Percentiles rank a stretch among this genome's conserved stretches.
Conservation (phyloP, 2,888 invertebrate species). For the Phyllotreta striolata region DNA sequence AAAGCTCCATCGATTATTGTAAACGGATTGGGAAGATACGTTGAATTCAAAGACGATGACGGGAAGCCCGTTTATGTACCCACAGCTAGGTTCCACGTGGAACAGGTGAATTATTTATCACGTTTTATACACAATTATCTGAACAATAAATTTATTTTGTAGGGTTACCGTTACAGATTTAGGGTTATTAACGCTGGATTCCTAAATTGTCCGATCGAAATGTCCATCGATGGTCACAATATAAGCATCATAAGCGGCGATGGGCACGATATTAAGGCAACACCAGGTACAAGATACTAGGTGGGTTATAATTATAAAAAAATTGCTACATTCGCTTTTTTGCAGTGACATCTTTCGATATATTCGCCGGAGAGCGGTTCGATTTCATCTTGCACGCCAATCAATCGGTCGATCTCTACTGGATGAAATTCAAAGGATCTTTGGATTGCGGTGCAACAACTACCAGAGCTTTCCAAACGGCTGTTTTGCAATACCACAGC, state of each 20-base stretch:
- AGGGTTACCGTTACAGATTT: slow-evolving; percentile 79
- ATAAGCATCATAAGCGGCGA: slow-evolving; percentile 80
- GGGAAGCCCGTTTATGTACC: slow-evolving; percentile 64
- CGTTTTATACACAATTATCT: neutral
- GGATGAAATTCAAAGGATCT: slow-evolving; percentile 81
- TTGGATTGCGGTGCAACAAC: slow-evolving; percentile 85
- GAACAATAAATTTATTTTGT: slow-evolving; percentile 17
- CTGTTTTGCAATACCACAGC: slow-evolving; percentile 71
- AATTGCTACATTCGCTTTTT: neutral
- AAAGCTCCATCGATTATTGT: slow-evolving; percentile 83
- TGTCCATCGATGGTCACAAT: slow-evolving; percentile 85
- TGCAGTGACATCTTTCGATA: slow-evolving; percentile 63
- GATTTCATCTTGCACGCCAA: slow-evolving; percentile 84
- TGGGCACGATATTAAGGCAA: slow-evolving; percentile 78
- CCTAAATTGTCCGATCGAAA: slow-evolving; percentile 84
- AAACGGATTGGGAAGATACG: slow-evolving; percentile 79
- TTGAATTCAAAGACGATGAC: slow-evolving; percentile 56
- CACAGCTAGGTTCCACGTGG: slow-evolving; percentile 70
- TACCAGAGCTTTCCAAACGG: slow-evolving; percentile 72
- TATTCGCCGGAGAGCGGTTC: slow-evolving; percentile 89
- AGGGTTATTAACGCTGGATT: slow-evolving; percentile 86
- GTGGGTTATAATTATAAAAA: neutral
- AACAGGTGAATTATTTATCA: slow-evolving; percentile 64
- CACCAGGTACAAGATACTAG: slow-evolving; percentile 69
- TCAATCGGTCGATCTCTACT: slow-evolving; percentile 74